These are phyloP conservation scores for Schizaphis graminum DNA, from an alignment of 2,888 invertebrate genomes.

Conservation along the genomic window DNA sequence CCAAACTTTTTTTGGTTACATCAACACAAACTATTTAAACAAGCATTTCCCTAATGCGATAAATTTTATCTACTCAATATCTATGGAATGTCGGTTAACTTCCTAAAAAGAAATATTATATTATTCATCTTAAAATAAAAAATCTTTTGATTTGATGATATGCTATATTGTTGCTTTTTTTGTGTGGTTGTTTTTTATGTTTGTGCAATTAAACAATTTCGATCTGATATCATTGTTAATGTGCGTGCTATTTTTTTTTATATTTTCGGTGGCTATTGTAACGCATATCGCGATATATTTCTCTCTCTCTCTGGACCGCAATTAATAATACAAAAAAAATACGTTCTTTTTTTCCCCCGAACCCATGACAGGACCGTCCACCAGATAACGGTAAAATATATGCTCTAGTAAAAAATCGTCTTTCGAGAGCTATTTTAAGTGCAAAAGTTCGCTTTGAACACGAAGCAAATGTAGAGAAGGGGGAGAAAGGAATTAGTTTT, in stretches of 20 bases:
- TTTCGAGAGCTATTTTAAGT: constrained; percentile 61
- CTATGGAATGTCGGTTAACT: constrained; percentile 56
- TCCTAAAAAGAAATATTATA: constrained; percentile 39
- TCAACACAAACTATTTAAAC: constrained; percentile 39
- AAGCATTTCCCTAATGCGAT: constrained; percentile 6
- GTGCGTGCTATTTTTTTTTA: constrained; percentile 16
- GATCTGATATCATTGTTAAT: constrained; percentile 63
- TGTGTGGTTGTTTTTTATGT: not conserved
- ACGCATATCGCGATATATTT: constrained; percentile 63
- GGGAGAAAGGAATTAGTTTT: constrained; percentile 65
- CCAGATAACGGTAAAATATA: constrained; percentile 61
- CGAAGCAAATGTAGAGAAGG: not conserved
- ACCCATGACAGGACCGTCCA: constrained; percentile 18
- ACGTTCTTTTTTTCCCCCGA: constrained; percentile 4
- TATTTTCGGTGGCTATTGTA: constrained; percentile 53
- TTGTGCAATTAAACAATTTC: constrained; percentile 57
- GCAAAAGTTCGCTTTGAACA: constrained; percentile 64
- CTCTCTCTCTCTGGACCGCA: constrained; percentile 53
- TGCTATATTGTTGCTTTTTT: constrained; percentile 32
- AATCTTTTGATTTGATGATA: constrained; percentile 36
- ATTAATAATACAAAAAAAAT: constrained; percentile 58
- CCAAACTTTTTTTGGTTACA: constrained; percentile 6
- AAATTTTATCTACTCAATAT: constrained; percentile 40
- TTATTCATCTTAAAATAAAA: constrained; percentile 16
- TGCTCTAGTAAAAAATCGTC: constrained; percentile 55